phyloP scores from a whole-genome alignment of 2,113 vertebrate species.

The Leiothrix lutea region DNA sequence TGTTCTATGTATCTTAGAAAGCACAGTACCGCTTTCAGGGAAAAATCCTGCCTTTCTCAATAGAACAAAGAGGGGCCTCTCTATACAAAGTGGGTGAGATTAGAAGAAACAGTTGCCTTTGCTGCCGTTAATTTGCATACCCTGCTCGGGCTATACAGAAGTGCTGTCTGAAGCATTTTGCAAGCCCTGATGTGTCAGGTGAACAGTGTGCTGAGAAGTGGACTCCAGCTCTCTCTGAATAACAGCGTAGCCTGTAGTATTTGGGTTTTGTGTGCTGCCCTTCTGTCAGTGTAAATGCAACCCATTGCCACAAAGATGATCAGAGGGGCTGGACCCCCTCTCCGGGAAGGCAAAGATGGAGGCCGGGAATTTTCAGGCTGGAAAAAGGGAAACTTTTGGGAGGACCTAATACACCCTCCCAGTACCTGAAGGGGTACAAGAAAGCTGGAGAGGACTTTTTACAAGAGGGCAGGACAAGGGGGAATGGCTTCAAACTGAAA shows the following conservation, averaged over 20 bases:
- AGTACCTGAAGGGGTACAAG: neutral
- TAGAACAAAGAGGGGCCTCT: conserved; percentile 31
- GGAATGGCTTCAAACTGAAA: neutral
- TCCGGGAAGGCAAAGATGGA: too few species aligned
- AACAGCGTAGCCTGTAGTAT: fast-evolving
- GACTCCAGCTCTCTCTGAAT: neutral
- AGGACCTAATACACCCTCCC: neutral
- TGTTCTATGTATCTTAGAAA: neutral
- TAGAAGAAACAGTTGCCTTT: conserved; percentile 40
- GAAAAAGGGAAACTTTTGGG: neutral
- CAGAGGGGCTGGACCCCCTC: neutral
- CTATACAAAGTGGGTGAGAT: neutral
- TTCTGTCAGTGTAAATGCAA: neutral
- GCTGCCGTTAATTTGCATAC: conserved; percentile 9
- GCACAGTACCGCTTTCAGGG: neutral
- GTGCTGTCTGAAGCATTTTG: neutral
- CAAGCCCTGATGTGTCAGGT: neutral
- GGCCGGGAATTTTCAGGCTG: too few species aligned
- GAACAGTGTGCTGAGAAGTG: neutral
- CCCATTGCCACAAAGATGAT: neutral
- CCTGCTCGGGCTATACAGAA: neutral
- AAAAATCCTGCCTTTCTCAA: conserved; percentile 12
- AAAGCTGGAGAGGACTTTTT: neutral
- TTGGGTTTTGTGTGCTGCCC: fast-evolving
- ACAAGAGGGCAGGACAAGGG: too few species aligned